These are phyloP conservation scores for Nephrotoma guestfalica DNA, from an alignment of 2,888 invertebrate genomes.

Conservation along the genomic window DNA sequence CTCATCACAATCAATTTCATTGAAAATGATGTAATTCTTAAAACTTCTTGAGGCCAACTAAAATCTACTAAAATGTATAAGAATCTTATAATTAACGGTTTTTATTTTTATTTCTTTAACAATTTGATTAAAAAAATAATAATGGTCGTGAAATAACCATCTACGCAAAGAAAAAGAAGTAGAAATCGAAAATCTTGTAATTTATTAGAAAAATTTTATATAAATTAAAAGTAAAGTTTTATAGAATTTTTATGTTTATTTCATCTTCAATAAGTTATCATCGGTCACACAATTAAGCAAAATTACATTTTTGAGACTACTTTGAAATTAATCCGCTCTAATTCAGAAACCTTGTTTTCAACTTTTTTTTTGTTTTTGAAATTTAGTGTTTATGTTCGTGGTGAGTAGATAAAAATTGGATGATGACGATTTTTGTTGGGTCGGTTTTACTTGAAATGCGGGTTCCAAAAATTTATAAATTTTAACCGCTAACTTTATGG, in stretches of 20 bases:
- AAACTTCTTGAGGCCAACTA: background rate
- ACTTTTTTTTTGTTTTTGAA: background rate
- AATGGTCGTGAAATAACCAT: background rate
- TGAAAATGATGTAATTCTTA: background rate
- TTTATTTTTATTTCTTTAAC: background rate
- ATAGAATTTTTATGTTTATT: background rate
- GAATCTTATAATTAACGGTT: background rate
- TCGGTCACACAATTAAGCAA: background rate
- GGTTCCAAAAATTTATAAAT: background rate
- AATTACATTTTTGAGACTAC: background rate
- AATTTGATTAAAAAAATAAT: background rate
- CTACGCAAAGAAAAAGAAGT: background rate
- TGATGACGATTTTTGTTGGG: background rate
- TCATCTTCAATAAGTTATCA: background rate
- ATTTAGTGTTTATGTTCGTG: background rate
- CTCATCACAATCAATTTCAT: background rate
- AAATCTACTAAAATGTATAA: background rate
- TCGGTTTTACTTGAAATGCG: background rate
- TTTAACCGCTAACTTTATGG: background rate
- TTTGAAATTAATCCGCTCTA: background rate
- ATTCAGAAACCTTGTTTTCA: background rate
- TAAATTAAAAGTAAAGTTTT: background rate
- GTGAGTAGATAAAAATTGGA: background rate
- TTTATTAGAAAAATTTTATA: background rate
- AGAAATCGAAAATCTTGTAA: background rate